Evolutionary conservation across 2,113 vertebrate species (phyloP).

Genomic region (Erythrocercus mccallii): DNA sequence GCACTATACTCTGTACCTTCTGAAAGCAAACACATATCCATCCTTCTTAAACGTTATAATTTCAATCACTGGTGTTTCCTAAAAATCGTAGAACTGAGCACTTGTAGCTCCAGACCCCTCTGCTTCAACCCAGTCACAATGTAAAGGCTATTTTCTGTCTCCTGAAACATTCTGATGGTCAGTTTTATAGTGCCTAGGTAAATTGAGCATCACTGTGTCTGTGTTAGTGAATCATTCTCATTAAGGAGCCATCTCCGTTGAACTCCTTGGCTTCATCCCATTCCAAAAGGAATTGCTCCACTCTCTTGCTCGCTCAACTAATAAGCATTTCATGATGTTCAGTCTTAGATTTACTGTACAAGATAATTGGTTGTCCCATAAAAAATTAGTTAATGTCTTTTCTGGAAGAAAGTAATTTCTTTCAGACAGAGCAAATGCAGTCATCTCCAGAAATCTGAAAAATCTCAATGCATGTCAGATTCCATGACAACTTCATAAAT

Average conservation of each 20-base stretch:
- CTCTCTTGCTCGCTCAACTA: constrained; percentile 11
- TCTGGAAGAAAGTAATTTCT: neutral
- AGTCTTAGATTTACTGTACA: neutral
- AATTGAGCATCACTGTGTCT: neutral
- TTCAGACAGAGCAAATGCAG: neutral
- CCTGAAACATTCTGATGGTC: neutral
- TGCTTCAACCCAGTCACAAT: neutral
- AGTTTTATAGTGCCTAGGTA: neutral
- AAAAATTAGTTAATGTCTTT: constrained; percentile 20
- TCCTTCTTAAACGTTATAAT: constrained; percentile 9
- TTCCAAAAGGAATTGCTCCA: neutral
- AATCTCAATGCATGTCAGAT: neutral
- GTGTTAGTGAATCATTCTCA: neutral
- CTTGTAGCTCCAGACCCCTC: neutral
- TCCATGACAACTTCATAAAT: neutral
- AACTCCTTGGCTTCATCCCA: neutral
- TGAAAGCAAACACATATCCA: constrained; percentile 9
- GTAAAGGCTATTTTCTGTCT: neutral
- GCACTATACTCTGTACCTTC: neutral
- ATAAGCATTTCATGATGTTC: neutral
- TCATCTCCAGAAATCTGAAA: neutral
- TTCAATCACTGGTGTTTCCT: neutral
- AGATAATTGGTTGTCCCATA: neutral
- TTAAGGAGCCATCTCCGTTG: neutral
- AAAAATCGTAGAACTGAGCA: neutral